Evolutionary conservation across 2,888 invertebrate species (phyloP), one percentile per base, ranked within the genome.

Genomic region (Erebia palarica): DNA sequence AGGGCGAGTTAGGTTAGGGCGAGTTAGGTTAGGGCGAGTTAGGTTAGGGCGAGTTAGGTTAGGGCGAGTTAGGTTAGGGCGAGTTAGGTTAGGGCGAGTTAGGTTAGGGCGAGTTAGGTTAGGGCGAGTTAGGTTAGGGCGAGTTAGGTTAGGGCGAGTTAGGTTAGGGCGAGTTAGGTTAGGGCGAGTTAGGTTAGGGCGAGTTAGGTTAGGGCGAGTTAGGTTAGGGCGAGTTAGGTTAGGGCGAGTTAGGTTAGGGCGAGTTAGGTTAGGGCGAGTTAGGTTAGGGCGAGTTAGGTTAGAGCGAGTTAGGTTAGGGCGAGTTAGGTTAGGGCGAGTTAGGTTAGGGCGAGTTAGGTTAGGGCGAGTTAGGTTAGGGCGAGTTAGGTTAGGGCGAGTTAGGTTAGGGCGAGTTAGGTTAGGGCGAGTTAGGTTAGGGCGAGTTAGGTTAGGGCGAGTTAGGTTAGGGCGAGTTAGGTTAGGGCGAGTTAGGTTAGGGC

Each of bases 391-490:
- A 68, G 68, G 68, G 60, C 60, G 60, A 60, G 68, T 68, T 68
- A 68, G 68, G 68, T 68, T 68, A 68, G 68, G 68, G 60, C 60
- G 60, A 60, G 60, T 68, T 60, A 60, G 71, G 73, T 65, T 68
- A 68, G 72, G 75, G 65, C 65, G 64, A 67, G 65, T 65, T 66
- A 42, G 42, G 68, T 68, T 68, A 68, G 70, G 72, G 60, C 65
- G 61, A 69, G 73, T 59, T 67, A 51, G 44, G 68, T 69, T 70
- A 57, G 60, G 71, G 55, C 65, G 57, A 57, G 68, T 70, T 69
- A 69, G 68, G 70, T 69, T 69, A 71, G 71, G 71, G 71, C 69
- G 71, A 69, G 71, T 71, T 70, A 71, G 73, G 73, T 65, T 65
- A 72, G 65, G 68, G 60, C 65, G 60, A 14, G 53, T 42, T 53